Conservation (phyloP, 2,797 vertebrate species). For the Sarcophilus harrisii region DNA sequence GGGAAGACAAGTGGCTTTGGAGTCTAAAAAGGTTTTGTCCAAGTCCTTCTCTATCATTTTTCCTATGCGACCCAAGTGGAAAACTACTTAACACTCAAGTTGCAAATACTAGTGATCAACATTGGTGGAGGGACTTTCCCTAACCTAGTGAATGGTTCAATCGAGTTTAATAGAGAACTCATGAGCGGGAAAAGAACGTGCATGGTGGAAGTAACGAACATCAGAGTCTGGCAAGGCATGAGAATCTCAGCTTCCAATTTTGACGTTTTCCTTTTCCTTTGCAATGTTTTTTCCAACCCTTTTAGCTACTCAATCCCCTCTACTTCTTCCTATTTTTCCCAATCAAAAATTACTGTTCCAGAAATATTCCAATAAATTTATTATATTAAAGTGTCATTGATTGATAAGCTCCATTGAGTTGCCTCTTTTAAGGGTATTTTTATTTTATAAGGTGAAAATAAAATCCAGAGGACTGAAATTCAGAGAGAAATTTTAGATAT, state of each 20-base stretch:
- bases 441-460: constrained; percentile 31
- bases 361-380: background rate
- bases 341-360: background rate
- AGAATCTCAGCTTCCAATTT: constrained; percentile 14
- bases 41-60: background rate
- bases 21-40: background rate
- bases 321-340: background rate
- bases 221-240: constrained; percentile 11
- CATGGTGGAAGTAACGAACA: background rate
- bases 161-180: background rate
- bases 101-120: background rate
- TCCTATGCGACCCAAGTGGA: background rate
- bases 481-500: constrained; percentile 8
- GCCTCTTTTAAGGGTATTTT: background rate
- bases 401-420: background rate
- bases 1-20: background rate
- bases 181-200: background rate
- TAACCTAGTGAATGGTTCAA: background rate
- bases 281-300: background rate
- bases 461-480: constrained; percentile 19
- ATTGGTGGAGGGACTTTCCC: background rate
- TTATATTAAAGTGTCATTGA: background rate
- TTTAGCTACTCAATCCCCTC: background rate
- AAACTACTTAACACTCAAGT: background rate
- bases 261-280: background rate